Percentiles rank a stretch among this genome's conserved stretches.
phyloP scores from a whole-genome alignment of 92 coral and sea anemone genomes.

The Isaurus tuberculatus region DNA sequence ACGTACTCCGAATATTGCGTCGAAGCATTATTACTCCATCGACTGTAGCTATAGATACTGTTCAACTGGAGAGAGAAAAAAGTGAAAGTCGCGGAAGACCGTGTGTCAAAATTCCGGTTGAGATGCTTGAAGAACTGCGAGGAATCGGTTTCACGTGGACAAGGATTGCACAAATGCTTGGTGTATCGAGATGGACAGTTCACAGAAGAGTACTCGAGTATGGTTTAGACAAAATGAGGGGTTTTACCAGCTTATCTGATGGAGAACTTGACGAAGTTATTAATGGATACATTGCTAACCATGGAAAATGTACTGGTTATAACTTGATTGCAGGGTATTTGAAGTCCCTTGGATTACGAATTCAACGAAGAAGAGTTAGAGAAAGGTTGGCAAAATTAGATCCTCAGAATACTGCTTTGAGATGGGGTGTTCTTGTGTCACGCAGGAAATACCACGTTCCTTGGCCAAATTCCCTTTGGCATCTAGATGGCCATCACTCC shows the following conservation, averaged over 20 bases:
- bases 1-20: no score
- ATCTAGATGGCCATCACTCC: slow-evolving; percentile 49
- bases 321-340: slow-evolving; percentile 61
- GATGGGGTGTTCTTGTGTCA: slow-evolving; percentile 56
- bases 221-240: slow-evolving; percentile 49
- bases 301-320: slow-evolving; percentile 70
- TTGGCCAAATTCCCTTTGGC: slow-evolving; percentile 42
- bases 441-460: slow-evolving; percentile 47
- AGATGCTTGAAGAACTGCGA: no score
- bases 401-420: slow-evolving; percentile 56
- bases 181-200: no score
- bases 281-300: slow-evolving; percentile 66
- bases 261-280: slow-evolving; percentile 61
- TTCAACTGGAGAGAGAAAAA: no score
- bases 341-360: slow-evolving; percentile 54
- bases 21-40: no score
- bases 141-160: no score
- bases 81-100: no score
- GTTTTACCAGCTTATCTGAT: slow-evolving; percentile 63
- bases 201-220: no score
- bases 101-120: no score
- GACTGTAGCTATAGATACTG: no score
- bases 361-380: slow-evolving; percentile 2
- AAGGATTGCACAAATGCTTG: no score
- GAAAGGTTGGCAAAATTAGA: slow-evolving; percentile 56